Conservation (phyloP, 2,888 invertebrate species). For the Leptinotarsa juncta region DNA sequence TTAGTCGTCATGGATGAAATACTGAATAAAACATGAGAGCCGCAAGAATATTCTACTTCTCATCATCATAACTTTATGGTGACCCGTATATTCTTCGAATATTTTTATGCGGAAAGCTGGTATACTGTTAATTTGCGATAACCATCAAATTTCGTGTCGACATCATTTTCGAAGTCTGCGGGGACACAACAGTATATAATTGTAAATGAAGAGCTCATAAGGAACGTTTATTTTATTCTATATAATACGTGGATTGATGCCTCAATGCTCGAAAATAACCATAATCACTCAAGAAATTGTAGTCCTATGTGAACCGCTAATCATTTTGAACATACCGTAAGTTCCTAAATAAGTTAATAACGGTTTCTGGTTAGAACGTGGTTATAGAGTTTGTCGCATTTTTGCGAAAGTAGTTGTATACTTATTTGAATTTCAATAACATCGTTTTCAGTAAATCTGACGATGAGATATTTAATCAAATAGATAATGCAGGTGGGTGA, state of each 20-base stretch:
- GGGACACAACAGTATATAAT: constrained; percentile 11
- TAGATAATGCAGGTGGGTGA: too few relatives aligned
- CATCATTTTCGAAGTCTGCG: constrained; percentile 7
- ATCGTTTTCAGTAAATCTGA: not conserved
- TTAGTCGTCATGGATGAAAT: too few relatives aligned
- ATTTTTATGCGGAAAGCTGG: not conserved
- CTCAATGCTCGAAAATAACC: not conserved
- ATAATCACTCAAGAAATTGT: constrained; percentile 2
- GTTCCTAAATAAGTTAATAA: constrained; percentile 3
- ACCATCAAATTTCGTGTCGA: constrained; percentile 15
- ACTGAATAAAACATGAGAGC: not conserved
- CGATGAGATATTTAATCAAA: too few relatives aligned
- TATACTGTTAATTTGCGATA: constrained; percentile 3
- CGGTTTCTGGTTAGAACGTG: not conserved
- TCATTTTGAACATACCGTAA: not conserved
- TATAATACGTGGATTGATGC: constrained; percentile 10
- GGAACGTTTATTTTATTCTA: constrained; percentile 8
- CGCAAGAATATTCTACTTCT: not conserved
- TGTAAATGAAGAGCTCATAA: not conserved
- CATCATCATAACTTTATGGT: not conserved
- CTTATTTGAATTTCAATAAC: not conserved
- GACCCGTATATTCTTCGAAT: constrained; percentile 1
- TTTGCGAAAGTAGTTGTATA: not conserved
- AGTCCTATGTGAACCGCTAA: not conserved
- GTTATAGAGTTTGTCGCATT: not conserved